These are phyloP conservation scores for Synanthedon tipuliformis DNA, from an alignment of 2,888 invertebrate species.

Conservation along the genomic window DNA sequence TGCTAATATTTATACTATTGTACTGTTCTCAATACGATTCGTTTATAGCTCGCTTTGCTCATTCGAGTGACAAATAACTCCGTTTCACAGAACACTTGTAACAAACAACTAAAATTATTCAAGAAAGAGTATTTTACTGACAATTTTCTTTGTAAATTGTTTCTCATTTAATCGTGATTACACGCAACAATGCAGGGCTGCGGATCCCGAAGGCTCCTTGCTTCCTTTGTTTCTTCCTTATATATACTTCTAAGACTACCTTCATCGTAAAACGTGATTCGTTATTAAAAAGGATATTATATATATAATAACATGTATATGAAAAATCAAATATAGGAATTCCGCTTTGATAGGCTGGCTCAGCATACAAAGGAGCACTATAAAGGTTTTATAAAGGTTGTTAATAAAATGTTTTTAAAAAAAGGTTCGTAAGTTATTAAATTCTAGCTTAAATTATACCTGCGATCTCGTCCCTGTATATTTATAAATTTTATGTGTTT, in stretches of 20 bases:
- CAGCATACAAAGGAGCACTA: no score
- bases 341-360: neutral
- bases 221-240: slow-evolving; percentile 14
- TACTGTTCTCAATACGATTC: neutral
- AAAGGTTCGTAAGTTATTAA: no score
- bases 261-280: neutral
- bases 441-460: no score
- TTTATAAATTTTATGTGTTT: no score
- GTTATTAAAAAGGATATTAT: slow-evolving; percentile 1
- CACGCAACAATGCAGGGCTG: slow-evolving; percentile 15
- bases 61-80: neutral
- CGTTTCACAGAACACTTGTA: neutral
- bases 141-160: slow-evolving; percentile 7
- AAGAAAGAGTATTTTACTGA: neutral
- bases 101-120: neutral
- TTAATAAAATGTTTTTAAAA: no score
- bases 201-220: slow-evolving; percentile 11
- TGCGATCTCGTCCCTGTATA: no score
- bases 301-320: slow-evolving; percentile 1
- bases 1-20: no score
- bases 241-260: slow-evolving; percentile 1
- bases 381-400: no score
- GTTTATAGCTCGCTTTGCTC: neutral
- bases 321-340: neutral
- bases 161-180: slow-evolving; percentile 9